Evolutionary conservation across 2,888 invertebrate genomes (phyloP), one percentile per base, ranked within the genome.

Genomic region (Orthosia incerta): DNA sequence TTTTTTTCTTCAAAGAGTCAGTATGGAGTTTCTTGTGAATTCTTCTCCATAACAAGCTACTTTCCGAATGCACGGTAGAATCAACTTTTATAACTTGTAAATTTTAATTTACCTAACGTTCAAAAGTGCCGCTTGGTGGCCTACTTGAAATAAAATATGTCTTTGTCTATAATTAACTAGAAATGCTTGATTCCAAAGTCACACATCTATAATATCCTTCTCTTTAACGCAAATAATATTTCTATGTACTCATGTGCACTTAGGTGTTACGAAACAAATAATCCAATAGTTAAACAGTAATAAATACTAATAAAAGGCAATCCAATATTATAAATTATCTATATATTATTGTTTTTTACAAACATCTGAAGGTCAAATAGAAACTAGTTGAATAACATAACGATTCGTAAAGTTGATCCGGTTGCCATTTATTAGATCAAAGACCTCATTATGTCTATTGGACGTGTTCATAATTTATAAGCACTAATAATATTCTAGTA

Each of bases 401-500:
- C 7, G 16, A 39, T n/a, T 51, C 1, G n/a, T 16, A 46, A 39
- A 50, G 9, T 56, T 11, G 15, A n/a, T 61, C 69, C 18, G 57
- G 60, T 68, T 65, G 23, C 15, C 9, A 51, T 51, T 75, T 9
- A 60, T 31, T 11, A 63, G 53, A 55, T 62, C 53, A 55, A 70
- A 23, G 26, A 70, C 45, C 56, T 51, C 18, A 48, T 20, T 9
- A 56, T 23, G 31, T 23, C 0, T 45, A 57, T 39, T 69, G 20
- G 18, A 4, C 7, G 20, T 16, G 20, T 31, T 16, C 0, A 45
- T 26, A 23, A 57, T 26, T 63, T 48, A 16, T 18, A 11, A n/a
- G n/a, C 0, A 39, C 9, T 48, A 26, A 23, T 13, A 46, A n/a
- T 23, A 39, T 20, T 48, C 46, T 68, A 83, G n/a, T 73, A 79